A percentile compares a stretch with the other conserved stretches of the same genome.
These are phyloP conservation scores for Oryzaephilus surinamensis DNA, from an alignment of 1,140 invertebrate species.

Conservation along the genomic window DNA sequence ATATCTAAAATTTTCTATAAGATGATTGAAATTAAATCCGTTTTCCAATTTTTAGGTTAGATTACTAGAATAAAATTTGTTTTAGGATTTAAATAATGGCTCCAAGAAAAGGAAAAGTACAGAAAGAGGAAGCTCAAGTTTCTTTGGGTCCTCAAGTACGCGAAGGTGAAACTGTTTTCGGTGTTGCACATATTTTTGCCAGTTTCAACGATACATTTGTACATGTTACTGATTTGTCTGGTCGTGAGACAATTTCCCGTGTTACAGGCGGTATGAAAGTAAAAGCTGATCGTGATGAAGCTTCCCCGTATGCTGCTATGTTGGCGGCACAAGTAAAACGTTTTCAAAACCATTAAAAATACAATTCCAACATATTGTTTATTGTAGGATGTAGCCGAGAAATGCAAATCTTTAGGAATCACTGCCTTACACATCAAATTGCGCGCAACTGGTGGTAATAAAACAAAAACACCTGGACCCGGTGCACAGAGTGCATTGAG, in stretches of 20 bases:
- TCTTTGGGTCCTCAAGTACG: conserved; percentile 93
- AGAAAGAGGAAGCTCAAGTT: conserved; percentile 94
- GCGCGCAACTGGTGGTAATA: conserved; percentile 96
- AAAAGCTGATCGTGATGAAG: conserved; percentile 99
- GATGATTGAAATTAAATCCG: no score
- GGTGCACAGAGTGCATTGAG: conserved; percentile 96
- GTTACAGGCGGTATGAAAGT: conserved; percentile 99
- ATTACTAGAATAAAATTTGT: neutral
- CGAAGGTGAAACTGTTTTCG: conserved; percentile 96
- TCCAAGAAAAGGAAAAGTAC: conserved; percentile 92
- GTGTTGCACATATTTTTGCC: conserved; percentile 98
- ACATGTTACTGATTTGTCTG: conserved; percentile 98
- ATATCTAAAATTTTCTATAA: no score
- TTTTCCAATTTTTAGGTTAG: neutral
- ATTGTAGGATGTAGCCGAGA: conserved; percentile 91
- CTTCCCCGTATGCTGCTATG: conserved; percentile 99
- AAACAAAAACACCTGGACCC: conserved; percentile 95
- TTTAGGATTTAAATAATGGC: conserved; percentile 59
- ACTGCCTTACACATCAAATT: conserved; percentile 97
- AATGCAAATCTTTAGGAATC: conserved; percentile 93
- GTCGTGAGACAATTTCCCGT: conserved; percentile 95
- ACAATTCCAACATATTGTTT: neutral
- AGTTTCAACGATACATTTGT: conserved; percentile 99
- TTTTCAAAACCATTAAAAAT: no score
- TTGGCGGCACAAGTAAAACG: conserved; percentile 95